phyloP scores from a whole-genome alignment of 2,888 invertebrate species.

The Sipha maydis region DNA sequence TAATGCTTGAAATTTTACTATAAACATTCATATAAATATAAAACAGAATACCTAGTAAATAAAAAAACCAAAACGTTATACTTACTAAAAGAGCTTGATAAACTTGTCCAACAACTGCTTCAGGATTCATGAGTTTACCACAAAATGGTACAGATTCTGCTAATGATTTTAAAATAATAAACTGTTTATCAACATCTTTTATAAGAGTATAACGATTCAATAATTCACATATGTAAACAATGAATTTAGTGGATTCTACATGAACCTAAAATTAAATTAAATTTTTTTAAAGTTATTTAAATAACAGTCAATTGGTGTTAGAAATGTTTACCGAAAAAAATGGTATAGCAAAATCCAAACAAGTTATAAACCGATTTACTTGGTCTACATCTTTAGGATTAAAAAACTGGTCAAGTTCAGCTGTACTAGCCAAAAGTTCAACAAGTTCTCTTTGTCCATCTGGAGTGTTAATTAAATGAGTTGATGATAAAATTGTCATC shows the following conservation, averaged over 20 bases:
- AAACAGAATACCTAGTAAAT: neutral
- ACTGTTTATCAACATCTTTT: slow-evolving; percentile 56
- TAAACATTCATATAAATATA: too few relatives aligned
- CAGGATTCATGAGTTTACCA: slow-evolving; percentile 80
- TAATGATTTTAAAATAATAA: slow-evolving; percentile 74
- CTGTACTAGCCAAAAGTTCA: slow-evolving; percentile 85
- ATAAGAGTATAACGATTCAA: slow-evolving; percentile 55
- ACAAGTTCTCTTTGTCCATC: slow-evolving; percentile 88
- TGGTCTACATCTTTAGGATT: slow-evolving; percentile 75
- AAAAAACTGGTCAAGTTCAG: slow-evolving; percentile 77
- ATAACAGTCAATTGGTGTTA: neutral
- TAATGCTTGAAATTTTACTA: too few relatives aligned
- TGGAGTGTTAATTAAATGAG: slow-evolving; percentile 83
- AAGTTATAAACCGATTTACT: slow-evolving; percentile 85
- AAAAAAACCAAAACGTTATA: slow-evolving; percentile 64
- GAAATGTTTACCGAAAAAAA: slow-evolving; percentile 75
- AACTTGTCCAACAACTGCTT: slow-evolving; percentile 79
- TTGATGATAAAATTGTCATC: slow-evolving; percentile 85
- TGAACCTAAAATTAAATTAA: slow-evolving; percentile 62
- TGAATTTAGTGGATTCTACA: slow-evolving; percentile 78
- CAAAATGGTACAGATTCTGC: slow-evolving; percentile 85
- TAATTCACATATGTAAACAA: slow-evolving; percentile 68
- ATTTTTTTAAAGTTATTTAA: neutral
- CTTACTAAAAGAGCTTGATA: slow-evolving; percentile 83
- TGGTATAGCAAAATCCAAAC: slow-evolving; percentile 85